These are phyloP conservation scores for Euzophera pinguis DNA, from an alignment of 2,888 invertebrate genomes.

Conservation along the genomic window DNA sequence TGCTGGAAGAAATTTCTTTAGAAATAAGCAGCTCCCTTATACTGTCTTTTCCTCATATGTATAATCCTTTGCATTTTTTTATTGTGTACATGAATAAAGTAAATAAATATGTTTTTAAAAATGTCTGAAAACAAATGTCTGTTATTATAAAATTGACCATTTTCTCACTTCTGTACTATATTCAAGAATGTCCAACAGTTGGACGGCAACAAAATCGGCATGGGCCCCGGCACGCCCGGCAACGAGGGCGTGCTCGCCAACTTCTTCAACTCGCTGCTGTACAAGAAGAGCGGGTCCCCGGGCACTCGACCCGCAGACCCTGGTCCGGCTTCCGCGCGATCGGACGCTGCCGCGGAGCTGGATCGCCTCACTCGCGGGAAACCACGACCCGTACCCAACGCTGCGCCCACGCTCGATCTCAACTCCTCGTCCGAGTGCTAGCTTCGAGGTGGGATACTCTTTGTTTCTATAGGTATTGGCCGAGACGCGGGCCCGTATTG, in stretches of 20 bases:
- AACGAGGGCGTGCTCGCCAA: slow-evolving; percentile 96
- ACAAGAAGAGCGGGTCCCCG: slow-evolving; percentile 92
- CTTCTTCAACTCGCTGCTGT: slow-evolving; percentile 98
- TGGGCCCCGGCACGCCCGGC: slow-evolving; percentile 84
- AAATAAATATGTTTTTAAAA: no score
- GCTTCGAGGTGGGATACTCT: slow-evolving; percentile 21
- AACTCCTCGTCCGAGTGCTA: slow-evolving; percentile 71
- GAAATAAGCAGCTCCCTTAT: no score
- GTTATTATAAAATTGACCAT: no score
- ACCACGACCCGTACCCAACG: slow-evolving; percentile 60
- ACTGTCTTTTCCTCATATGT: no score
- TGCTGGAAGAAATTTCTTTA: no score
- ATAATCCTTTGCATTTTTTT: no score
- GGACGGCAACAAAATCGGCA: slow-evolving; percentile 86
- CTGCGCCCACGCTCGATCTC: slow-evolving; percentile 83
- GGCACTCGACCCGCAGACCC: slow-evolving; percentile 65
- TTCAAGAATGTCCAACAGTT: slow-evolving; percentile 64
- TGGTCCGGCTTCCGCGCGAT: slow-evolving; percentile 76
- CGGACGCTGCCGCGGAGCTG: slow-evolving; percentile 95
- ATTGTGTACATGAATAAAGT: no score
- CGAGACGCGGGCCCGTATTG: no score
- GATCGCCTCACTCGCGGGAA: slow-evolving; percentile 91
- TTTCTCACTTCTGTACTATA: no score
- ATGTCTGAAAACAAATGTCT: no score
- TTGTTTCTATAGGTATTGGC: no score